A percentile compares a stretch with the other conserved stretches of the same genome.
phyloP scores from a whole-genome alignment of 2,113 vertebrate genomes.

The Scartelaos histophorus region DNA sequence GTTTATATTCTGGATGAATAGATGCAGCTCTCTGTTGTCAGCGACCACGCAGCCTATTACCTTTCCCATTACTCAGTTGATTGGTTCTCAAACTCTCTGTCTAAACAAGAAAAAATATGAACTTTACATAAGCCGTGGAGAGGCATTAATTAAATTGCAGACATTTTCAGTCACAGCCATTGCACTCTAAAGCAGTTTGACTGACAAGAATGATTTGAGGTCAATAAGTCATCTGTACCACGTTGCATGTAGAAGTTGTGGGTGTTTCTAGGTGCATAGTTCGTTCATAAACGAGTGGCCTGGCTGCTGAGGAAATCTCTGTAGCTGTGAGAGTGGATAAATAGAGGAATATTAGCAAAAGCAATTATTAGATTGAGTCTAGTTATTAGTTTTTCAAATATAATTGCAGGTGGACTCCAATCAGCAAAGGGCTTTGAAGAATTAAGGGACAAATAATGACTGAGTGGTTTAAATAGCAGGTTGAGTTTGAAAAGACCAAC shows the following conservation, averaged over 20 bases:
- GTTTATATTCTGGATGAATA: conserved; percentile 59
- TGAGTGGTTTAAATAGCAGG: background rate
- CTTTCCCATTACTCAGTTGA: conserved; percentile 74
- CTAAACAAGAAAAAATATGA: conserved; percentile 71
- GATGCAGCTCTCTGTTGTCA: conserved; percentile 57
- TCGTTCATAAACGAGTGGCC: conserved; percentile 20
- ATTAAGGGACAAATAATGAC: background rate
- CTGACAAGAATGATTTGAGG: conserved; percentile 46
- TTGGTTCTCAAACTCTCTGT: conserved; percentile 71
- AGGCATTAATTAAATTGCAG: conserved; percentile 74
- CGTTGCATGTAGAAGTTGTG: background rate
- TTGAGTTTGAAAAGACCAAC: background rate
- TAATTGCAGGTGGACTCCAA: background rate
- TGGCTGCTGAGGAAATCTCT: background rate
- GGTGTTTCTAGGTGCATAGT: conserved; percentile 16
- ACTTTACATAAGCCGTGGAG: conserved; percentile 67
- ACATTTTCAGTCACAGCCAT: conserved; percentile 69
- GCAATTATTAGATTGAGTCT: background rate
- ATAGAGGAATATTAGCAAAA: background rate
- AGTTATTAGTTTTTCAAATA: background rate
- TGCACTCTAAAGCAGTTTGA: conserved; percentile 63
- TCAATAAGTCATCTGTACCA: conserved; percentile 40
- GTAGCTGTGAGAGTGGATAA: background rate
- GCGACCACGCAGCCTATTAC: conserved; percentile 59
- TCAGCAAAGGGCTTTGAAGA: background rate